Evolutionary conservation across 2,888 invertebrate species (phyloP), one percentile per base, ranked within the genome.

Genomic region (Octodonta nipae): DNA sequence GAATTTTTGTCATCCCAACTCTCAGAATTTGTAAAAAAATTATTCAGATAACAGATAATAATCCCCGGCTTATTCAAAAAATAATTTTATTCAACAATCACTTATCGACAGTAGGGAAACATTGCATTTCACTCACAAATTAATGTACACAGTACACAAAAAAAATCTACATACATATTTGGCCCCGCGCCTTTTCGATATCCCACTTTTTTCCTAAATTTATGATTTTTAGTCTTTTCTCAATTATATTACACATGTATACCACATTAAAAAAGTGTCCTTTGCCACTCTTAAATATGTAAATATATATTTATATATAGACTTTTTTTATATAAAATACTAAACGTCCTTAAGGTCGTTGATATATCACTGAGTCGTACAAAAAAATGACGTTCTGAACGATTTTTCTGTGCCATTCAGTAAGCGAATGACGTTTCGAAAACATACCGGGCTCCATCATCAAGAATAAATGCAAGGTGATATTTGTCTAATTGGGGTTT

Each of bases 91-190:
- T n/a, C n/a, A n/a, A n/a, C n/a, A n/a, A n/a, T n/a, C n/a, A n/a
- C n/a, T n/a, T n/a, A n/a, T n/a, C n/a, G n/a, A n/a, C n/a, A n/a
- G n/a, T n/a, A n/a, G n/a, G n/a, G n/a, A n/a, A n/a, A n/a, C n/a
- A n/a, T 42, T 42, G 43, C 38, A 34, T 20, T 20, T 35, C 34
- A 38, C 34, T 13, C 28, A 36, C 39, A 37, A 35, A 35, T 33
- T 30, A 32, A 55, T 59, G 59, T 59, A 59, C 59, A 59, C 48
- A 51, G 59, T 59, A 59, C 59, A 59, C 46, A 58, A 50, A 44
- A 32, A 26, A 45, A 43, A 41, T 40, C 35, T 35, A 20, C 32
- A 30, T 30, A 13, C 16, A 45, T 37, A 46, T 45, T 49, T 47
- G 46, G 46, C 45, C 37, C 40, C 37, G 33, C 32, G 27, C 30